Evolutionary conservation across 2,113 vertebrate genomes (phyloP).

Genomic region (Cyprinodon brontotheroides): DNA sequence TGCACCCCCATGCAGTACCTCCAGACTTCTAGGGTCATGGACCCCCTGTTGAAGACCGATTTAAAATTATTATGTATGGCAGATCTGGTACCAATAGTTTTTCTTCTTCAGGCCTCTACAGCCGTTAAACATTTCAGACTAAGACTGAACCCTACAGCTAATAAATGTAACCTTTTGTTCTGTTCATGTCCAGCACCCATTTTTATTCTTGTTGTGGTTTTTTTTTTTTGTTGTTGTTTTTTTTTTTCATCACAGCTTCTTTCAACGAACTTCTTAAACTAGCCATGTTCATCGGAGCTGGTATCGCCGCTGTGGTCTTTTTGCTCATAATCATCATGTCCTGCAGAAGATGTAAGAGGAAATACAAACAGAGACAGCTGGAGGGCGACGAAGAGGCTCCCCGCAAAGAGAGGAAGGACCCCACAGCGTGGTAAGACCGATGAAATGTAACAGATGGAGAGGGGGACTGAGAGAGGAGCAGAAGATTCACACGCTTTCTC

Average conservation of each 20-base stretch:
- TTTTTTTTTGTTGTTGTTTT: not conserved
- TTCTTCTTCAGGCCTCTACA: no score
- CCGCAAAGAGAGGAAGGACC: conserved; percentile 73
- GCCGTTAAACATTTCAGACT: no score
- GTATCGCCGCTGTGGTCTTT: conserved; percentile 80
- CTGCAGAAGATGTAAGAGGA: conserved; percentile 78
- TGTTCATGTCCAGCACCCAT: not conserved
- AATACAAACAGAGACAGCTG: conserved; percentile 18
- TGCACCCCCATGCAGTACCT: no score
- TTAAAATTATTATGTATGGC: not conserved
- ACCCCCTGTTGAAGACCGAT: not conserved
- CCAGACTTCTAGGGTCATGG: no score
- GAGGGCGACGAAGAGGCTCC: conserved; percentile 67
- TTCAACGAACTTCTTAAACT: conserved; percentile 90
- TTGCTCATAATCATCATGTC: conserved; percentile 75
- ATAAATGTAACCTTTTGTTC: not conserved
- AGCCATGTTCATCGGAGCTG: conserved; percentile 82
- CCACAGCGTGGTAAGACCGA: conserved; percentile 82
- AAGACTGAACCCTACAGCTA: not conserved
- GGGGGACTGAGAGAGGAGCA: conserved; percentile 23
- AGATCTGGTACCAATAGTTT: not conserved
- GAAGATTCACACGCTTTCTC: conserved; percentile 29
- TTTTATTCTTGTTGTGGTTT: not conserved
- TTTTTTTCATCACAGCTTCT: conserved; percentile 70
- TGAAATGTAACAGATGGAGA: conserved; percentile 18